Evolutionary conservation across 2,797 vertebrate species (phyloP), one percentile per base, ranked within the genome.

Genomic region (Cyprinodon diabolis): DNA sequence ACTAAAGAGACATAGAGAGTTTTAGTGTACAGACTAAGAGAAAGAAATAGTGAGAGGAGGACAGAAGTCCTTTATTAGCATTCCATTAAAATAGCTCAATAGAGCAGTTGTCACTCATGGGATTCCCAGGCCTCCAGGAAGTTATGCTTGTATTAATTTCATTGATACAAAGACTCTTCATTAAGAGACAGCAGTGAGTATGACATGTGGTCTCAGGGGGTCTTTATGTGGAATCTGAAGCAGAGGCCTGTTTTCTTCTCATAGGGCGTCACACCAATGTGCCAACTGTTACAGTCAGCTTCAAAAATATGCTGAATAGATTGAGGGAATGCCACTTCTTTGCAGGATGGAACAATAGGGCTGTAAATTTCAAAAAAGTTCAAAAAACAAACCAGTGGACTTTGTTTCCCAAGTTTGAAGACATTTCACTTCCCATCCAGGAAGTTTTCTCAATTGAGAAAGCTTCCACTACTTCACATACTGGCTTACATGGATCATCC

Each of bases 131-230:
- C 87, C 89, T 84, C 87, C 4, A 52, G 74, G 79, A 88, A 85
- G 81, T 71, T 71, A 51, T 60, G 75, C 85, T 83, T 91, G 88
- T 92, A 92, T 93, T 93, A 89, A 91, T 91, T 93, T 92, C 93
- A 93, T 94, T 89, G 84, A 91, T 90, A 92, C 93, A 90, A 93
- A 92, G 88, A 82, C 86, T 84, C 84, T 89, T 92, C 89, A 93
- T 94, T 94, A 93, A 87, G 86, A 91, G 81, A 91, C 84, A 72
- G 68, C 25, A 68, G 80, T 57, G 60, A 88, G 89, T 86, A 77
- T 93, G 93, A 91, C 92, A 90, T 87, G 63, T 81, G 81, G 86
- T 93, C 91, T 91, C 91, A 72, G 84, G 90, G 88, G 94, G 86
- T 86, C 84, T 77, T 54, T 12, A 76, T 84, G 89, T 78, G 68